Base-by-base conservation (phyloP, 2,888 invertebrate species). In the Hydriomena furcata region DNA sequence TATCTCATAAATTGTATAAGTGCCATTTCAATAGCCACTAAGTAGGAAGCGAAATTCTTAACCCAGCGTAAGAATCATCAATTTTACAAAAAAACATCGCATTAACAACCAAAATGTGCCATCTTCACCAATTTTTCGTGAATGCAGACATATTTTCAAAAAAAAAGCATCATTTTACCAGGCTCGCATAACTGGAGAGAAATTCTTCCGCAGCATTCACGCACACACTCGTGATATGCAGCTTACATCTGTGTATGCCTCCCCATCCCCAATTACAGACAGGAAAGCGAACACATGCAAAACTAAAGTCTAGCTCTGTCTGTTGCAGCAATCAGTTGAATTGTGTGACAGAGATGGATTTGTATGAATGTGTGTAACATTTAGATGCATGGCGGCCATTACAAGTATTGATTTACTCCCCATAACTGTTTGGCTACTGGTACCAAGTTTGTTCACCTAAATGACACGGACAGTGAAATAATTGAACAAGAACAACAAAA, bases 241-340 rank as follows among this genome's bases (percentile, higher is more conserved):
- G 5, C 5, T 8, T 7, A 10, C 11, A 21, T 10, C 21, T 21
- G 34, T 34, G 21, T 34, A 10, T 34, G 5, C 8, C 1, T 1
- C 21, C 34, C 21, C 10, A 34, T 21, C 21, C 34, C 34, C 20
- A 34, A 21, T 34, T 34, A 34, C 8, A 10, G 20, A 32, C 8
- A 21, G 34, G 34, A 34, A 21, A 10, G 20, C 10, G 6, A 7
- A 17, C 17, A 17, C 25, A 3, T 32, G 8, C 32, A 20, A 34
- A 25, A 20, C 21, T 1, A 21, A 34, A 34, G 21, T 34, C 34
- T 34, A 34, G 34, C 34, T 34, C 34, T 34, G 34, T 34, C 34
- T 21, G 21, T 10, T 34, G 10, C 34, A 7, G 10, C 7, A 21
- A 21, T 6, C 10, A n/a, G n/a, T n/a, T n/a, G 21, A 5, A 34